Conservation (phyloP, 1,140 invertebrate genomes). For the Rhagoletis pomonella region DNA sequence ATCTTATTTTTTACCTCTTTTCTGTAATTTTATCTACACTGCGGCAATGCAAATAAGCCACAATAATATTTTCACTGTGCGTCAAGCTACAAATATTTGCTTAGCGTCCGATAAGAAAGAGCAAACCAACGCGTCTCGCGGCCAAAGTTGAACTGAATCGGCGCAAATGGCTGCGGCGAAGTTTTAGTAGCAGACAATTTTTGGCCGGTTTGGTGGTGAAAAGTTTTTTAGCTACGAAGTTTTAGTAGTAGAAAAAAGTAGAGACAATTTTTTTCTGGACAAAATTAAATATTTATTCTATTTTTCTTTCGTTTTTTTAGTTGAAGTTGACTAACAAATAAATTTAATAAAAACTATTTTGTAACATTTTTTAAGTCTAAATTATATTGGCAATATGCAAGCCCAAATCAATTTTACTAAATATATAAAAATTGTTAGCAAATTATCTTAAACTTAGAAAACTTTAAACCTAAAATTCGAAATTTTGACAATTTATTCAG, state of each 20-base stretch:
- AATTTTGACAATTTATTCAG: too few relatives aligned
- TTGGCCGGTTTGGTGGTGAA: neutral
- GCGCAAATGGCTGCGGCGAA: constrained; percentile 12
- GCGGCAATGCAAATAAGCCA: constrained; percentile 31
- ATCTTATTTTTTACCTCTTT: constrained; percentile 8
- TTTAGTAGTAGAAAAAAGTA: neutral
- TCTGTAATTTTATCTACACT: constrained; percentile 5
- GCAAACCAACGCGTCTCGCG: neutral
- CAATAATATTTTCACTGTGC: neutral
- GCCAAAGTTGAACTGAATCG: constrained; percentile 53
- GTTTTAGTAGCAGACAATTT: constrained; percentile 26
- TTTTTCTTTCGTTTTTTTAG: too few relatives aligned
- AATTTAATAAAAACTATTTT: neutral
- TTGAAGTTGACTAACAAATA: neutral
- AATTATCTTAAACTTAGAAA: too few relatives aligned
- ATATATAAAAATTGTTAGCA: too few relatives aligned
- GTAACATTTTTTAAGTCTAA: too few relatives aligned
- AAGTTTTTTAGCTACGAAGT: neutral
- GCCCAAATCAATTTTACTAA: too few relatives aligned
- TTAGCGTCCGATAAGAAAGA: neutral
- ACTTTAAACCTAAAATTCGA: too few relatives aligned
- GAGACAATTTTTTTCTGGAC: too few relatives aligned
- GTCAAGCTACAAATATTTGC: neutral
- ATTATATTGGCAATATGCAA: too few relatives aligned
- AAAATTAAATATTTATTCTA: too few relatives aligned